A percentile compares a stretch with the other conserved stretches of the same genome.
These are phyloP conservation scores for Lepus europaeus DNA, from an alignment of 2,113 vertebrate species.

Conservation along the genomic window DNA sequence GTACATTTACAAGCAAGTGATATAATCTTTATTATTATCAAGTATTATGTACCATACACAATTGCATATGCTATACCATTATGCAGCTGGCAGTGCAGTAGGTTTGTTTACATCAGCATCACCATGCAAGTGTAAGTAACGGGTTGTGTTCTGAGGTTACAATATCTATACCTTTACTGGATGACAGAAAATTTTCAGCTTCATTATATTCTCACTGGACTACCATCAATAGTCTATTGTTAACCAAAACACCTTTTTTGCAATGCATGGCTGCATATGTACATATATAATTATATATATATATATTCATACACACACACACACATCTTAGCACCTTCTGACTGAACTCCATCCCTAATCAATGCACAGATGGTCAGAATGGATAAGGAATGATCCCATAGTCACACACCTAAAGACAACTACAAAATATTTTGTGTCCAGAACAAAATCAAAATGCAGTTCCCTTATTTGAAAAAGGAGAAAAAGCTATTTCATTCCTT, in stretches of 20 bases:
- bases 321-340: not conserved
- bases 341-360: not conserved
- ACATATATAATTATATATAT: not conserved
- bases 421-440: not conserved
- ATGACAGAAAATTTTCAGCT: not conserved
- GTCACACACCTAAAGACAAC: not conserved
- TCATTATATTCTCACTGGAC: not conserved
- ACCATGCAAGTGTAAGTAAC: no score
- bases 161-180: not conserved
- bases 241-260: not conserved
- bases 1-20: not conserved
- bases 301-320: not conserved
- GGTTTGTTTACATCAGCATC: not conserved
- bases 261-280: not conserved
- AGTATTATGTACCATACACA: not conserved
- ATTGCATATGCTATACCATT: no score
- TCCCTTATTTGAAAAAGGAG: not conserved
- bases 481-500: not conserved
- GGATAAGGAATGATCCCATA: not conserved
- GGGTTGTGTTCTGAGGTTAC: not conserved
- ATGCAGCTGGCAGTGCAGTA: not conserved
- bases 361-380: not conserved
- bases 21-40: not conserved
- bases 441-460: not conserved
- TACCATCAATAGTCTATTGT: not conserved